These are phyloP conservation scores for Phorcus lineatus DNA, from an alignment of 2,888 invertebrate species.

Conservation along the genomic window DNA sequence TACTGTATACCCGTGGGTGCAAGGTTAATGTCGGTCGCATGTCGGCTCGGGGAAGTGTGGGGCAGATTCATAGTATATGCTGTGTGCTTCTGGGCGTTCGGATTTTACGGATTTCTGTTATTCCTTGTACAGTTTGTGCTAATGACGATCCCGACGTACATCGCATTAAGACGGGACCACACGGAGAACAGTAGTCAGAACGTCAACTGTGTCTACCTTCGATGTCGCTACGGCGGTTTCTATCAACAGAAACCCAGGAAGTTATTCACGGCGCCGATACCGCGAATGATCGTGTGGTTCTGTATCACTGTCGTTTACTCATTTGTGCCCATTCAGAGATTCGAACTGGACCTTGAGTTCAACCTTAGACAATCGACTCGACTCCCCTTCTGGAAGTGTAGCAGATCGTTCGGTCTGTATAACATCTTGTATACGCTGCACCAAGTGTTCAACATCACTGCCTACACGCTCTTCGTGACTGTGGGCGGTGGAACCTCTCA, in stretches of 20 bases:
- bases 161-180: slow-evolving; percentile 5
- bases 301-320: slow-evolving; percentile 17
- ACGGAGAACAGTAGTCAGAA: neutral
- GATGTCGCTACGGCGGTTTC: slow-evolving; percentile 17
- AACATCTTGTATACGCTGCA: neutral
- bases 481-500: neutral
- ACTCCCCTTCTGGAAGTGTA: slow-evolving; percentile 23
- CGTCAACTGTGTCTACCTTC: slow-evolving; percentile 19
- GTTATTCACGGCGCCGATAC: neutral
- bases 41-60: slow-evolving; percentile 24
- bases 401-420: slow-evolving; percentile 5
- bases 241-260: neutral
- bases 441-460: slow-evolving; percentile 6
- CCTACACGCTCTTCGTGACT: neutral
- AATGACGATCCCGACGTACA: slow-evolving; percentile 11
- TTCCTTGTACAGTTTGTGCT: neutral
- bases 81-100: neutral
- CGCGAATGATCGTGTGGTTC: slow-evolving; percentile 11
- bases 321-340: slow-evolving; percentile 21
- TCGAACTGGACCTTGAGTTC: slow-evolving; percentile 19
- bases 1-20: neutral
- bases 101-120: neutral
- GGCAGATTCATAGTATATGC: slow-evolving; percentile 10
- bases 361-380: neutral
- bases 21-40: neutral